Evolutionary conservation across 2,113 vertebrate species (phyloP).

Genomic region (Macquaria australasica): DNA sequence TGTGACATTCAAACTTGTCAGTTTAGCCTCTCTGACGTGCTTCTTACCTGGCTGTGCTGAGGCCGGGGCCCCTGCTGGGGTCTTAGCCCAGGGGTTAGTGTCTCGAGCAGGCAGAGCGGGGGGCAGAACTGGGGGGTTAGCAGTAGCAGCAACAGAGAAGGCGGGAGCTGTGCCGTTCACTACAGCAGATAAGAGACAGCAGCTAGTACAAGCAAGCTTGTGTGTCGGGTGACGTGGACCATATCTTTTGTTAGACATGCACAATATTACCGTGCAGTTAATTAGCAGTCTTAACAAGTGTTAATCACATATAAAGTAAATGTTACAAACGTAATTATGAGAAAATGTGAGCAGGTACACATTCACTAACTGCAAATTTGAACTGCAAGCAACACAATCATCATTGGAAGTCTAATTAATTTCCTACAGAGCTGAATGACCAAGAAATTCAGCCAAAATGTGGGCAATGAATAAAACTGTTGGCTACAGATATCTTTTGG

Average conservation of each 20-base stretch:
- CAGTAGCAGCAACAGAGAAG: constrained; percentile 86
- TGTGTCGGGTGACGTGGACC: neutral
- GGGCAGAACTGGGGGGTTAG: constrained; percentile 86
- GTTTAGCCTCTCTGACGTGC: neutral
- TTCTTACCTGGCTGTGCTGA: constrained; percentile 88
- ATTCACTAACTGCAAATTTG: neutral
- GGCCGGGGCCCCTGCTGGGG: constrained; percentile 84
- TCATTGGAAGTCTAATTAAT: neutral
- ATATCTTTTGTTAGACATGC: constrained; percentile 46
- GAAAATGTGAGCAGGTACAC: constrained; percentile 7
- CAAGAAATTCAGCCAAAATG: neutral
- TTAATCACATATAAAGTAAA: constrained; percentile 28
- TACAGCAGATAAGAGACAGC: constrained; percentile 88
- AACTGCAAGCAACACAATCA: neutral
- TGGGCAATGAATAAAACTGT: neutral
- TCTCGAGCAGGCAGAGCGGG: constrained; percentile 94
- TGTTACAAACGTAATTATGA: neutral
- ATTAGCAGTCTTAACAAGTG: neutral
- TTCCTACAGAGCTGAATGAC: constrained; percentile 6
- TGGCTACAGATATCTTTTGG: constrained; percentile 3
- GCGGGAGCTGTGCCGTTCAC: constrained; percentile 93
- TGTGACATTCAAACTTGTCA: neutral
- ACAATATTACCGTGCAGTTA: constrained; percentile 31
- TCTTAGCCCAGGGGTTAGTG: constrained; percentile 97
- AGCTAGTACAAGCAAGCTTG: constrained; percentile 46